Conservation (phyloP, 2,888 invertebrate genomes). For the Gastrophysa polygoni region DNA sequence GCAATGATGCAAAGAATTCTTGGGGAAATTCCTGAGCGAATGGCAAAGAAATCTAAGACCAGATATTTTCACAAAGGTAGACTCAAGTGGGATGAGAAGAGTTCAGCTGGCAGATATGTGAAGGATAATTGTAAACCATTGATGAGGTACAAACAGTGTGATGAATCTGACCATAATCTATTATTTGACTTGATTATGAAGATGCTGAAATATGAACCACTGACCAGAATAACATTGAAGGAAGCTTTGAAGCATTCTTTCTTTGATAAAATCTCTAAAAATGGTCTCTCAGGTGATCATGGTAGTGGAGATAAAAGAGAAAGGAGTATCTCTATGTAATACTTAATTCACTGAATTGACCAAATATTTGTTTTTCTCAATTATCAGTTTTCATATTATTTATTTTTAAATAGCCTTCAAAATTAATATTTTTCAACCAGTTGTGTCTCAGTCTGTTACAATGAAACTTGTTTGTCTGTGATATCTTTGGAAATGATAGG, state of each 20-base stretch:
- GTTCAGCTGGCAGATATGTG: constrained; percentile 95
- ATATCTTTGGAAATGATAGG: background rate
- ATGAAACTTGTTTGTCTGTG: background rate
- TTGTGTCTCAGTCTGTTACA: background rate
- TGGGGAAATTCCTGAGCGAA: constrained; percentile 92
- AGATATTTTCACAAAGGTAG: constrained; percentile 98
- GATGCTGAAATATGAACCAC: constrained; percentile 97
- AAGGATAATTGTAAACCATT: constrained; percentile 97
- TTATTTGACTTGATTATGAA: constrained; percentile 92
- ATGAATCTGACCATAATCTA: constrained; percentile 88
- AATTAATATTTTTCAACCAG: background rate
- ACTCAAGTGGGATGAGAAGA: constrained; percentile 97
- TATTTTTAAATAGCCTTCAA: constrained; percentile 6
- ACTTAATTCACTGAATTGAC: background rate
- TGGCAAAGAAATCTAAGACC: constrained; percentile 89
- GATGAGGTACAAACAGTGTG: constrained; percentile 83
- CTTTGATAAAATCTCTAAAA: constrained; percentile 83
- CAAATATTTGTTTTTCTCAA: background rate
- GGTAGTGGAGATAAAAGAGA: constrained; percentile 56
- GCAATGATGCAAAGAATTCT: constrained; percentile 99
- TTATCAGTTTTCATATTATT: background rate
- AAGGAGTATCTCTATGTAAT: constrained; percentile 10
- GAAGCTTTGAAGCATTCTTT: constrained; percentile 93
- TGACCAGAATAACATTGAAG: constrained; percentile 82
- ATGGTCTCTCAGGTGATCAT: constrained; percentile 67